A percentile compares a stretch with the other conserved stretches of the same genome.
These are phyloP conservation scores for Venusia cambrica DNA, from an alignment of 2,888 invertebrate genomes.

Conservation along the genomic window DNA sequence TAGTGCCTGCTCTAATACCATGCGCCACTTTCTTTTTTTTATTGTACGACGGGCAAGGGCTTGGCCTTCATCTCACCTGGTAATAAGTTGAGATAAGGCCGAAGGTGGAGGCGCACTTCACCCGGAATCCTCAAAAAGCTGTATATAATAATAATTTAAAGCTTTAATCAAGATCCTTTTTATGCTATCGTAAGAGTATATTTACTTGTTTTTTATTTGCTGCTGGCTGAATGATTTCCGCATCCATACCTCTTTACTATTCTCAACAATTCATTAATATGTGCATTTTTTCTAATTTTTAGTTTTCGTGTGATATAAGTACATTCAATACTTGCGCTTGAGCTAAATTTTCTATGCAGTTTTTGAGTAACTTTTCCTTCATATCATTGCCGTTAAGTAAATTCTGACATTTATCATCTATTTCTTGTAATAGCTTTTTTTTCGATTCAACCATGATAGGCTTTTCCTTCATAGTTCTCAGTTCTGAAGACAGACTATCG, in stretches of 20 bases:
- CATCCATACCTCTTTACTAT: too few relatives aligned
- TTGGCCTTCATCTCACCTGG: too few relatives aligned
- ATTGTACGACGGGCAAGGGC: too few relatives aligned
- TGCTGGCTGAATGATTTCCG: too few relatives aligned
- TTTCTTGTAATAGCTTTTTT: constrained; percentile 4
- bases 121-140: too few relatives aligned
- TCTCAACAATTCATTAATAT: too few relatives aligned
- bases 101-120: too few relatives aligned
- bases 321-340: constrained; percentile 4
- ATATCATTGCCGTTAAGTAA: not conserved
- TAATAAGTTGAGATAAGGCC: too few relatives aligned
- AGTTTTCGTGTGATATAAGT: constrained; percentile 1
- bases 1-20: constrained; percentile 2
- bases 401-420: not conserved
- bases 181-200: not conserved
- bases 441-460: constrained; percentile 2
- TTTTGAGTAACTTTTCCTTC: constrained; percentile 5
- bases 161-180: constrained; percentile 1
- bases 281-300: constrained; percentile 3
- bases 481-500: constrained; percentile 9
- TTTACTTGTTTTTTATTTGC: too few relatives aligned
- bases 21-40: constrained; percentile 11
- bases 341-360: constrained; percentile 4
- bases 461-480: constrained; percentile 6
- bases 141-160: not conserved